These are phyloP conservation scores for Patella caerulea DNA, from an alignment of 2,888 invertebrate species.

Conservation along the genomic window DNA sequence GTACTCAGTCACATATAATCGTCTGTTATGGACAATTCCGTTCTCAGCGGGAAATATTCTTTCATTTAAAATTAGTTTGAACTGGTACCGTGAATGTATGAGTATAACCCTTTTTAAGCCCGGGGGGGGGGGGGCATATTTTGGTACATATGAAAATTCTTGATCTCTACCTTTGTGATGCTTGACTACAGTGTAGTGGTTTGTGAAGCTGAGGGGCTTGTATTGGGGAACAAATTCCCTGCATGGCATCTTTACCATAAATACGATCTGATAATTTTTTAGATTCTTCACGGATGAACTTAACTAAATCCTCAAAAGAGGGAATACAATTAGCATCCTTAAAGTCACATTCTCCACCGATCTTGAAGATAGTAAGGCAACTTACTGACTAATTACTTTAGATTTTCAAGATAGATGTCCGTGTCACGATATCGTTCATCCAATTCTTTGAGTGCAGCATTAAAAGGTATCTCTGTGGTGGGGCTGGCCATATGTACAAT, in stretches of 20 bases:
- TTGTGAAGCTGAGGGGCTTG: background rate
- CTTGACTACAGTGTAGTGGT: background rate
- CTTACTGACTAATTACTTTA: conserved; percentile 18
- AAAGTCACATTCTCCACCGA: conserved; percentile 22
- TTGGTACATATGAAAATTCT: background rate
- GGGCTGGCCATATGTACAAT: background rate
- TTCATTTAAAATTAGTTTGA: too few species aligned
- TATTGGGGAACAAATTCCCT: background rate
- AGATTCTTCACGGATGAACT: background rate
- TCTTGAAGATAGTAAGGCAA: conserved; percentile 24
- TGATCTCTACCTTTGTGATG: background rate
- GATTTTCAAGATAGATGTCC: conserved; percentile 21
- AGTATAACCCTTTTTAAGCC: too few species aligned
- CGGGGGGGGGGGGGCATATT: too few species aligned
- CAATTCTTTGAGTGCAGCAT: conserved; percentile 16
- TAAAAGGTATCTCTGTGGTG: background rate
- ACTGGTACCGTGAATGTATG: too few species aligned
- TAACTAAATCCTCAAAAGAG: background rate
- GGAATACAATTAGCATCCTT: background rate
- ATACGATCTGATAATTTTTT: background rate
- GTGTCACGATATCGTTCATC: conserved; percentile 23
- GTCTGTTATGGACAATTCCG: too few species aligned
- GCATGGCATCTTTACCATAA: conserved; percentile 11
- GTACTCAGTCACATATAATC: too few species aligned
- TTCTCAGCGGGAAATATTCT: too few species aligned